Conservation (phyloP, 2,797 vertebrate genomes). For the Triplophysa yarkandensis region DNA sequence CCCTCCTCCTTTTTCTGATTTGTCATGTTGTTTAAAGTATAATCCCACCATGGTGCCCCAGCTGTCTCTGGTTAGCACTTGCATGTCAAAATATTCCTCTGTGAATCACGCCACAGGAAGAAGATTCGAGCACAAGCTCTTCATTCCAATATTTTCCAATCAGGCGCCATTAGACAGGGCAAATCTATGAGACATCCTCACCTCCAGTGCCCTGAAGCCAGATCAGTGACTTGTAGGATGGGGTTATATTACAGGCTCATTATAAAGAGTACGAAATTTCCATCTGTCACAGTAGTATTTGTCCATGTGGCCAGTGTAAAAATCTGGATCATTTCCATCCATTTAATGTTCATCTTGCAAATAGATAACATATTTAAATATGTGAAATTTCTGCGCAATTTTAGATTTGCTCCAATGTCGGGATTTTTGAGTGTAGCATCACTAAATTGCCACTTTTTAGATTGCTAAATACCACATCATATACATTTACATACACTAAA, state of each 20-base stretch:
- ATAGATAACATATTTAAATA: neutral
- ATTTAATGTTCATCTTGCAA: neutral
- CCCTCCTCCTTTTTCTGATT: conserved; percentile 53
- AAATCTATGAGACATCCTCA: conserved; percentile 52
- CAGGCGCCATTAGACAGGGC: conserved; percentile 48
- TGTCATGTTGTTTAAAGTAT: conserved; percentile 60
- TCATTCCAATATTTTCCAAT: conserved; percentile 55
- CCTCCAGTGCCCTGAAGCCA: conserved; percentile 35
- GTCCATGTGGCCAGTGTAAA: conserved; percentile 14
- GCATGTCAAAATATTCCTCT: conserved; percentile 47
- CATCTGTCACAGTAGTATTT: conserved; percentile 47
- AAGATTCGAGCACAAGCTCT: conserved; percentile 38
- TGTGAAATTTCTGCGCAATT: neutral
- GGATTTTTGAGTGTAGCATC: no score
- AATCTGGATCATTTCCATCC: neutral
- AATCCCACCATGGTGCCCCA: conserved; percentile 51
- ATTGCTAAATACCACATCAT: no score
- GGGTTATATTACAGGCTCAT: conserved; percentile 49
- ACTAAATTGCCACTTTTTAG: no score
- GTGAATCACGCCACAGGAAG: conserved; percentile 43
- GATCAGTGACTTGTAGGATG: conserved; percentile 39
- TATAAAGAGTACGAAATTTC: conserved; percentile 38
- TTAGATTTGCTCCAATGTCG: no score
- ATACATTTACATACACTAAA: no score
- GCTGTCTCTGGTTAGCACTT: conserved; percentile 57